Evolutionary conservation across 2,797 vertebrate species (phyloP), one percentile per base, ranked within the genome.

Genomic region (Hapalemur alaotrensis): DNA sequence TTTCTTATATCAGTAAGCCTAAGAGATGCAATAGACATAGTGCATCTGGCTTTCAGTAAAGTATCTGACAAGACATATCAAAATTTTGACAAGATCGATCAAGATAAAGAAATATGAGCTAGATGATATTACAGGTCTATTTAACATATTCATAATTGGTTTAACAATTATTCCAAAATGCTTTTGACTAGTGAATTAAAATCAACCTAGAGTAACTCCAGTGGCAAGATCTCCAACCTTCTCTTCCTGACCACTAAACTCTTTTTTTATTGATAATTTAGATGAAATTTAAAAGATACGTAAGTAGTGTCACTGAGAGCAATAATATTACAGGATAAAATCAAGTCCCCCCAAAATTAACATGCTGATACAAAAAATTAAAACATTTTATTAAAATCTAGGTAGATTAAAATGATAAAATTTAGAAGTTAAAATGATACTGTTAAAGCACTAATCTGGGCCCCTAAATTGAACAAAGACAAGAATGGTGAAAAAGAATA

Each of bases 111-210:
- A 78, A n/a, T 46, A 69, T 25, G 22, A 28, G 5, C 20, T 59
- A 32, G 23, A 52, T 59, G 35, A 76, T 2, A 83, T 57, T 57
- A 10, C 10, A 57, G 54, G 30, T 76, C 65, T 95, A 92, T 4
- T 89, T 75, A 79, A 59, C 87, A 22, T 28, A 87, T 67, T 95
- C 35, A 54, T 88, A 86, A 89, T 10, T 91, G 48, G 20, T 38
- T 91, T 79, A 84, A 81, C 17, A 63, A 81, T 88, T 91, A 92
- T 88, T 70, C 23, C 80, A 78, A 88, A 93, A 95, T 28, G 4
- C 4, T 82, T 96, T 83, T 80, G 32, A 84, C 28, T 78, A 65
- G 28, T 85, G n/a, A 93, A 79, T 63, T 81, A 69, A 95, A 95
- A 96, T 73, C 89, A 85, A 83, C 52, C 50, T 83, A 61, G 43